Evolutionary conservation across 1,140 invertebrate species (phyloP), one percentile per base, ranked within the genome.

Genomic region (Drosophila pandora): DNA sequence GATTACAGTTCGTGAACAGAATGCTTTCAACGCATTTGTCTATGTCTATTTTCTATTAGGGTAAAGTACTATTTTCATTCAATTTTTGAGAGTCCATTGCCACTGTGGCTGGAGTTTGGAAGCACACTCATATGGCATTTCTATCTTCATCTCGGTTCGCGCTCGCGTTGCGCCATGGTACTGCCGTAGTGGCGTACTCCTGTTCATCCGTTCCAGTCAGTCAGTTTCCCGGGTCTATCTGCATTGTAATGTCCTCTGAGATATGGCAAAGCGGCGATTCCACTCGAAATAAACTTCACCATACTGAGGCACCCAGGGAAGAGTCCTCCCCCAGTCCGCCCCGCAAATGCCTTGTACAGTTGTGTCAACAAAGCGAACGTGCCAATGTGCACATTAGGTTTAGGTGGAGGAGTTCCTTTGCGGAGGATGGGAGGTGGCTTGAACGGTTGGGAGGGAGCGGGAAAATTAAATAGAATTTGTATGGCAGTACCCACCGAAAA

Each of bases 381-480:
- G 82, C 82, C 82, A 85, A 85, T 85, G 82, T 87, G 82, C 78
- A 87, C 82, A 85, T 85, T 85, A 87, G 68, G 72, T 68, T 23
- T 85, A 78, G 68, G 68, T 68, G 81, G 58, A 78, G 74, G 58
- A 78, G 74, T 49, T 47, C 52, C 43, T 37, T 8, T 22, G 12
- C n/a, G 10, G 39, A 34, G 28, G 25, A 41, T 43, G 32, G 28
- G 25, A 41, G 17, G 32, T 22, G 41, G 10, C 43, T 7, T 28
- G 9, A 28, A 12, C 17, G 30, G n/a, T 58, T 25, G 1, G 3
- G 17, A 13, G 28, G 22, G 21, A n/a, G 45, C 30, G 17, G 54
- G 55, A 73, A 85, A 85, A 85, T 87, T 85, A 88, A 87, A 85
- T 85, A 85, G 78, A 85, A 88, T 87, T 85, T 85, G 74, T 85